A percentile compares a stretch with the other conserved stretches of the same genome.
phyloP scores from a whole-genome alignment of 2,113 vertebrate genomes.

The Heptranchias perlo region DNA sequence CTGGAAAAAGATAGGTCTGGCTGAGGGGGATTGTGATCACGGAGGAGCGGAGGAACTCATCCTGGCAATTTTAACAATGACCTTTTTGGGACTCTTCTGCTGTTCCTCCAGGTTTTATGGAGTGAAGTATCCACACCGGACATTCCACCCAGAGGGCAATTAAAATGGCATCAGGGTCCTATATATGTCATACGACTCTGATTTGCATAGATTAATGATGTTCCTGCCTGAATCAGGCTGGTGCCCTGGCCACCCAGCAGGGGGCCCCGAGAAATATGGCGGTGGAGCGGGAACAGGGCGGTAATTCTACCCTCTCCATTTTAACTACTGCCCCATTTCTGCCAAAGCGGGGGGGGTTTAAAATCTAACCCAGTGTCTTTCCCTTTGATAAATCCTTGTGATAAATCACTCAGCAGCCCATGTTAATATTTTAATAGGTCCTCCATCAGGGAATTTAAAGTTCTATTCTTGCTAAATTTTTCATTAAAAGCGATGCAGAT shows the following conservation, averaged over 20 bases:
- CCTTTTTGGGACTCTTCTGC: background rate
- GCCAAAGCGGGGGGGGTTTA: background rate
- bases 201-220: too few species aligned
- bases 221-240: background rate
- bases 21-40: too few species aligned
- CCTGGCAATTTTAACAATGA: background rate
- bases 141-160: background rate
- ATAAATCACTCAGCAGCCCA: background rate
- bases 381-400: constrained; percentile 3
- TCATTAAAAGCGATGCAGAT: background rate
- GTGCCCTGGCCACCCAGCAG: background rate
- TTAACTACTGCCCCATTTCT: background rate
- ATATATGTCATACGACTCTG: background rate
- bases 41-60: too few species aligned
- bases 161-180: background rate
- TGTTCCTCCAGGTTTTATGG: background rate
- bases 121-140: background rate
- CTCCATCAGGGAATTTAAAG: constrained; percentile 19
- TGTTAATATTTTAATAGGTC: background rate
- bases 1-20: too few species aligned
- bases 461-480: background rate
- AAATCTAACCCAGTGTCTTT: background rate
- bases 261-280: background rate
- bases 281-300: background rate
- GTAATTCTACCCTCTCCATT: background rate